Evolutionary conservation across 1,140 invertebrate species (phyloP).

Genomic region (Bemisia tabaci): DNA sequence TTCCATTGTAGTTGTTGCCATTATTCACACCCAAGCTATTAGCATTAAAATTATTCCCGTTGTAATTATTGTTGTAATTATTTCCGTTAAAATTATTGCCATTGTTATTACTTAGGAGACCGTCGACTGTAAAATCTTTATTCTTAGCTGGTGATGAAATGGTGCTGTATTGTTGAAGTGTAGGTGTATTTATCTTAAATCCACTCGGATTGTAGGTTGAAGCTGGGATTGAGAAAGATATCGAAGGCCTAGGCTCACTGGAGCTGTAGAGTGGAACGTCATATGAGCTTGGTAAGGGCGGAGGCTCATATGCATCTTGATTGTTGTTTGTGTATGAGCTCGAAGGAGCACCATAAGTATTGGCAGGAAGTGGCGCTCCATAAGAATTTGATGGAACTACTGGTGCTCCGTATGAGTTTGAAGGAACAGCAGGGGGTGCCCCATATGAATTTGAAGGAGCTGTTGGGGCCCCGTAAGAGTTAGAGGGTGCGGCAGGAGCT

Average conservation of each 20-base stretch:
- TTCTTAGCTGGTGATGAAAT: not conserved
- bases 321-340: not conserved
- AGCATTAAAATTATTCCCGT: not conserved
- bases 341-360: not conserved
- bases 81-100: not conserved
- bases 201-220: not conserved
- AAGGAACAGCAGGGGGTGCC: slow-evolving; percentile 10
- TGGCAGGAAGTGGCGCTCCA: not conserved
- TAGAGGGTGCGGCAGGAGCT: slow-evolving; percentile 11
- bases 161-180: not conserved
- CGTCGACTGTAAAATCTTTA: not conserved
- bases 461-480: slow-evolving; percentile 12
- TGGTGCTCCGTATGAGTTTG: slow-evolving; percentile 12
- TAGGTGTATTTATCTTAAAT: not conserved
- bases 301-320: not conserved
- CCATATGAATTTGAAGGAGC: slow-evolving; percentile 13
- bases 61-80: not conserved
- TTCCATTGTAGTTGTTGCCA: not conserved
- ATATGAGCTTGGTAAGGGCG: not conserved
- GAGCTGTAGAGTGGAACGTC: not conserved
- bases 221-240: not conserved
- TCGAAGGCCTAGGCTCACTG: not conserved
- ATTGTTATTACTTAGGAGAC: not conserved
- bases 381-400: slow-evolving; percentile 11
- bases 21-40: not conserved